phyloP scores from a whole-genome alignment of 1,140 invertebrate species.

The Doryteuthis pealeii region DNA sequence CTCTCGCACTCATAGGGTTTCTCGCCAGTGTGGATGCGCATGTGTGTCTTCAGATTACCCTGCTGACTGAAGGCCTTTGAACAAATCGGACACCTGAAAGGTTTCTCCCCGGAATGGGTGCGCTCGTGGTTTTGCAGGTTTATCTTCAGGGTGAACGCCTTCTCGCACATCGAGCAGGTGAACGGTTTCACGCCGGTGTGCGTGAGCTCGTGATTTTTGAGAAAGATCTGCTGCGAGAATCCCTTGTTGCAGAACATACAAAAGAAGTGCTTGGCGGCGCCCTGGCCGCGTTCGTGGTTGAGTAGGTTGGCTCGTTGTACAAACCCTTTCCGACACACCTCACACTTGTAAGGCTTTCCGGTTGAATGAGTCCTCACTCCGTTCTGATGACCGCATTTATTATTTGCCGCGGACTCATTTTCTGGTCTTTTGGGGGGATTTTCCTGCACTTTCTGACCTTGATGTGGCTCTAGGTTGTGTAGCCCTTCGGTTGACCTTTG shows the following conservation, averaged over 20 bases:
- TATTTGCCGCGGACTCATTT: too few relatives aligned
- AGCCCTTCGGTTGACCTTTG: too few relatives aligned
- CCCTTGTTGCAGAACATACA: not conserved
- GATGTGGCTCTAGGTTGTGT: too few relatives aligned
- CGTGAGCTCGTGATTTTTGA: not conserved
- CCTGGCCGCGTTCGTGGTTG: not conserved
- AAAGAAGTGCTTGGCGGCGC: not conserved
- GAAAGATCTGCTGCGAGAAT: not conserved
- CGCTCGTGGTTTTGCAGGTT: conserved; percentile 44
- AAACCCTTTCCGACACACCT: conserved; percentile 93
- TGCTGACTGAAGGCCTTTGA: conserved; percentile 28
- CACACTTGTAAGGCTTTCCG: conserved; percentile 96
- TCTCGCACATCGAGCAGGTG: not conserved
- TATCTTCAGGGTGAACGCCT: not conserved
- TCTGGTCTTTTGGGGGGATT: too few relatives aligned
- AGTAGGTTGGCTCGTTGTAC: not conserved
- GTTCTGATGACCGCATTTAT: too few relatives aligned
- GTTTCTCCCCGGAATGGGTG: conserved; percentile 54
- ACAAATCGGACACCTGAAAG: conserved; percentile 57
- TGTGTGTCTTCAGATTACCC: conserved; percentile 73
- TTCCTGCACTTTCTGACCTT: too few relatives aligned
- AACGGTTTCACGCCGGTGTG: not conserved
- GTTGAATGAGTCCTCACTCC: conserved; percentile 73
- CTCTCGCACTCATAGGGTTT: conserved; percentile 56
- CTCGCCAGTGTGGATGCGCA: conserved; percentile 66